Conservation (phyloP, 2,888 invertebrate species). For the Sphaeridia pumilis region DNA sequence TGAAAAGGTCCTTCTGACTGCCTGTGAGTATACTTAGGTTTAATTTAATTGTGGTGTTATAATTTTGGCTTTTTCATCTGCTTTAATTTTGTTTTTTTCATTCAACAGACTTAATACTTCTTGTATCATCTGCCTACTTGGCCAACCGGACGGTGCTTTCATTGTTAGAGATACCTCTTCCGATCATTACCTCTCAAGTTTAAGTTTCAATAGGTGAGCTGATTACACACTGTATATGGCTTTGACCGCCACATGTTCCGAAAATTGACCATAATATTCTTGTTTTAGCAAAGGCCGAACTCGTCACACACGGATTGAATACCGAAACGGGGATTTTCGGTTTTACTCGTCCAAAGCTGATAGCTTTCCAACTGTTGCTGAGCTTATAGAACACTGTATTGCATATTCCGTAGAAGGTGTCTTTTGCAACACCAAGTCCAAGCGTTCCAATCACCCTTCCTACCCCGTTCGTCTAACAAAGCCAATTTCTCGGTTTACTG, state of each 20-base stretch:
- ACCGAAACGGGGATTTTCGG: slow-evolving; percentile 53
- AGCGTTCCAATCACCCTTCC: slow-evolving; percentile 54
- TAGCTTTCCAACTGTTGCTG: slow-evolving; percentile 52
- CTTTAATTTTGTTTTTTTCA: too few relatives aligned
- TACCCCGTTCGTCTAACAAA: slow-evolving; percentile 61
- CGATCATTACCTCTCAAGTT: slow-evolving; percentile 54
- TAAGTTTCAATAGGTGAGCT: slow-evolving; percentile 54
- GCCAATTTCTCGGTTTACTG: slow-evolving; percentile 61
- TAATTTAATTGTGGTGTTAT: too few relatives aligned
- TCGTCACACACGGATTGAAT: slow-evolving; percentile 62
- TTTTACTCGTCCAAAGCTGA: slow-evolving; percentile 45
- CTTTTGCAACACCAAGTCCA: slow-evolving; percentile 58
- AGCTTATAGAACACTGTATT: slow-evolving; percentile 62
- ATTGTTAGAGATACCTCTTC: slow-evolving; percentile 66
- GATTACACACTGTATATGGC: background rate
- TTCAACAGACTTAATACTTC: too few relatives aligned
- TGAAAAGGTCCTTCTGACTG: too few relatives aligned
- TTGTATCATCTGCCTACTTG: too few relatives aligned
- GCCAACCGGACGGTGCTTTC: slow-evolving; percentile 63
- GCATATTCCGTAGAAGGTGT: slow-evolving; percentile 56
- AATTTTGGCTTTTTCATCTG: too few relatives aligned
- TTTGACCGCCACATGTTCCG: background rate
- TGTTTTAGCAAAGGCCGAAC: slow-evolving; percentile 47
- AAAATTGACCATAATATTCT: background rate
- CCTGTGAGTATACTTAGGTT: too few relatives aligned